Conservation (phyloP, 2,113 vertebrate genomes). For the Physeter macrocephalus region DNA sequence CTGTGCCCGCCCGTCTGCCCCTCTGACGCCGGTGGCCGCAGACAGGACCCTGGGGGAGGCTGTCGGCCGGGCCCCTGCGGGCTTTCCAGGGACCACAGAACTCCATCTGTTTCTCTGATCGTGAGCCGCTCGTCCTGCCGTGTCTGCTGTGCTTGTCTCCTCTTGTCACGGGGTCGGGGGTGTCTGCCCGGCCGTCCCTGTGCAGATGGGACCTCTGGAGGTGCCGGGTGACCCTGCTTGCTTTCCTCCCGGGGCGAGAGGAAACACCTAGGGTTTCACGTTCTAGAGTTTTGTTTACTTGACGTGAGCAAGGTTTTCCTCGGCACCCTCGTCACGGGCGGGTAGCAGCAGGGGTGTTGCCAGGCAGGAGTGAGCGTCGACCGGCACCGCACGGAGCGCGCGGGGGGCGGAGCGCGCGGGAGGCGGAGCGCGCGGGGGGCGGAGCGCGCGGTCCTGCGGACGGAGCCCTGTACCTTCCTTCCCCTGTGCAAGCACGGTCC, state of each 20-base stretch:
- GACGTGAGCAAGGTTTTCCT: not conserved
- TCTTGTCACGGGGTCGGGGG: not conserved
- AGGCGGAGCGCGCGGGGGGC: not conserved
- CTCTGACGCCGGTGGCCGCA: not conserved
- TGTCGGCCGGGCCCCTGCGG: not conserved
- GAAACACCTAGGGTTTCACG: not conserved
- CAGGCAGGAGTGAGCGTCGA: not conserved
- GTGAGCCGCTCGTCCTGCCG: rapidly evolving
- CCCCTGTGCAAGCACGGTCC: not conserved
- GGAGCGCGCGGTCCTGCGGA: rapidly evolving
- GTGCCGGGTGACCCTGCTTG: rapidly evolving
- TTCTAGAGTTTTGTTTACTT: not conserved
- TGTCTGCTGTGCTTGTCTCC: not conserved
- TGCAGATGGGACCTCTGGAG: not conserved
- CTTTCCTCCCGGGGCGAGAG: rapidly evolving
- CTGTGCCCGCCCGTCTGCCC: not conserved
- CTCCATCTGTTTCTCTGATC: not conserved
- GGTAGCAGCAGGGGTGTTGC: not conserved
- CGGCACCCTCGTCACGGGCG: not conserved
- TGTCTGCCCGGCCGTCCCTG: not conserved
- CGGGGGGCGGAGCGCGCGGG: not conserved
- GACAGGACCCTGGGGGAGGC: not conserved
- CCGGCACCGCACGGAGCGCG: not conserved
- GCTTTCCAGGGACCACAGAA: not conserved
- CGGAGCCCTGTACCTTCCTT: not conserved